phyloP scores from a whole-genome alignment of 2,797 vertebrate genomes.

The Echeneis naucrates region DNA sequence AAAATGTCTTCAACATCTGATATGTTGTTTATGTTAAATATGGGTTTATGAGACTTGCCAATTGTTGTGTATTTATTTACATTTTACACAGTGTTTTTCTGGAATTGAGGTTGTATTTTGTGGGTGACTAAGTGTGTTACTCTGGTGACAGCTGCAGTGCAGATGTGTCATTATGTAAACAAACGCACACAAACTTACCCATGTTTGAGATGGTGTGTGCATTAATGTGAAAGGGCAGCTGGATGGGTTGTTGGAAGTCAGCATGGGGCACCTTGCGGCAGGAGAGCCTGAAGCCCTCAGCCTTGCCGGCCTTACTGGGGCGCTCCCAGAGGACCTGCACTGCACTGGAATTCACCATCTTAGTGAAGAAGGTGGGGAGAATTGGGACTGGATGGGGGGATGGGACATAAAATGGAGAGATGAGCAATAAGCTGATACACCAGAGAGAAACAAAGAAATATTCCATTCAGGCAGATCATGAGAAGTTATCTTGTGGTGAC shows the following conservation, averaged over 20 bases:
- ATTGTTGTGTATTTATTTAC: no score
- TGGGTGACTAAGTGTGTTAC: no score
- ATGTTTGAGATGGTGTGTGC: constrained; percentile 79
- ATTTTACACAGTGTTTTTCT: no score
- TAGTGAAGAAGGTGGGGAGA: constrained; percentile 82
- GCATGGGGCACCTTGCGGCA: constrained; percentile 77
- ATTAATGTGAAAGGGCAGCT: constrained; percentile 71
- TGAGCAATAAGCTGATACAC: background rate
- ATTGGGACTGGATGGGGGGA: constrained; percentile 71
- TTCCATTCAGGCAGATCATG: background rate
- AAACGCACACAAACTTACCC: constrained; percentile 71
- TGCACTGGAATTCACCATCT: constrained; percentile 79
- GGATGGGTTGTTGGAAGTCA: constrained; percentile 74
- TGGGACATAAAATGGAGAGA: constrained; percentile 2
- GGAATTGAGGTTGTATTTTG: no score
- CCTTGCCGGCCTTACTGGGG: constrained; percentile 72
- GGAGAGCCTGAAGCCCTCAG: constrained; percentile 84
- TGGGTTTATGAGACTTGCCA: no score
- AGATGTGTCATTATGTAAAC: no score
- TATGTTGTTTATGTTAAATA: no score
- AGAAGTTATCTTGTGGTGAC: background rate
- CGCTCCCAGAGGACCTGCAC: constrained; percentile 86
- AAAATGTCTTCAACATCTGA: no score
- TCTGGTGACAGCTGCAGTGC: no score
- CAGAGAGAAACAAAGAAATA: background rate